Percentiles rank a stretch among this genome's conserved stretches.
Evolutionary conservation across 2,113 vertebrate species (phyloP).

Genomic region (Ceuthmochares aereus): DNA sequence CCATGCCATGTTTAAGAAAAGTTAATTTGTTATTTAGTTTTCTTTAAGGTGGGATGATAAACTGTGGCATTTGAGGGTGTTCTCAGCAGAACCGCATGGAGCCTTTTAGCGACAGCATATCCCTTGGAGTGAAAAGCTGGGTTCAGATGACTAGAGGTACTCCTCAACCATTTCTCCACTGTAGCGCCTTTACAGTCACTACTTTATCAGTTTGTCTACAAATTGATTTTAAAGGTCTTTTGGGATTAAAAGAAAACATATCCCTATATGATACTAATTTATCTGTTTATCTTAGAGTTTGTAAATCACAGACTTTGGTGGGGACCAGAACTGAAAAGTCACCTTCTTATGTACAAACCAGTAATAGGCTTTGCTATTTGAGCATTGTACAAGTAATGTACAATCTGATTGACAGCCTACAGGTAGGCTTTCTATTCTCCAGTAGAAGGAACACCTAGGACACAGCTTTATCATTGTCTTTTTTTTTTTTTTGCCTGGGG

Average conservation of each 20-base stretch:
- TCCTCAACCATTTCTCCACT: background rate
- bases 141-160: background rate
- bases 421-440: background rate
- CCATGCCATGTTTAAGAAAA: background rate
- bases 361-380: background rate
- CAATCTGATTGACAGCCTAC: background rate
- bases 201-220: background rate
- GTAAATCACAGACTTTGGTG: background rate
- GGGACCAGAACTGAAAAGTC: background rate
- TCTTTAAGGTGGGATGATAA: background rate
- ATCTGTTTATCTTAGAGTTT: background rate
- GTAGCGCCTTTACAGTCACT: background rate
- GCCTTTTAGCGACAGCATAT: background rate
- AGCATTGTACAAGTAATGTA: background rate
- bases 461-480: background rate
- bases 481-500: background rate
- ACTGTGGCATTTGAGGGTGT: background rate
- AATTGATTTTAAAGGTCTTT: background rate
- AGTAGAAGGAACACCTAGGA: background rate
- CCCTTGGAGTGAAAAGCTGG: background rate
- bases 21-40: background rate
- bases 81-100: background rate
- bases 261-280: background rate
- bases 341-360: background rate
- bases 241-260: background rate